phyloP scores from a whole-genome alignment of 2,797 vertebrate species.

The Acanthornis magna region DNA sequence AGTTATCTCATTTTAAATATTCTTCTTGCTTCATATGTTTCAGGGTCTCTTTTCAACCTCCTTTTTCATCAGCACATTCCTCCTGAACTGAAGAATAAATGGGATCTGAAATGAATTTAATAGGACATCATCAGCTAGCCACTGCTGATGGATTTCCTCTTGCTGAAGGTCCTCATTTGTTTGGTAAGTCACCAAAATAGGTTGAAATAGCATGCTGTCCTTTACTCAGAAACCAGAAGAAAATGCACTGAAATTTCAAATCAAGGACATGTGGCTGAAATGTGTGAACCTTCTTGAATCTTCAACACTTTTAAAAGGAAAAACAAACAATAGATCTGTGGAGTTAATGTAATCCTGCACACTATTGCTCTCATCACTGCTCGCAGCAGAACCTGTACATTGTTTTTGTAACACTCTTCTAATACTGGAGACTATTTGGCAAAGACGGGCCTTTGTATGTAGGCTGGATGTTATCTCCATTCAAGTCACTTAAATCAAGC shows the following conservation, averaged over 20 bases:
- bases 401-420: background rate
- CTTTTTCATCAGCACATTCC: background rate
- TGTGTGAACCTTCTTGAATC: background rate
- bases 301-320: background rate
- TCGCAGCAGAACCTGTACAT: background rate
- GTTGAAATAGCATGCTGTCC: background rate
- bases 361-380: background rate
- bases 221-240: background rate
- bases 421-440: background rate
- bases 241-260: background rate
- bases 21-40: constrained; percentile 42
- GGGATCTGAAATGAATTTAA: constrained; percentile 87
- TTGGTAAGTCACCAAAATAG: constrained; percentile 76
- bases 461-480: background rate
- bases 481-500: constrained; percentile 12
- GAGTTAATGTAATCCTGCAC: background rate
- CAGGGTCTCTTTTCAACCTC: constrained; percentile 44
- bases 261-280: background rate
- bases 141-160: constrained; percentile 86
- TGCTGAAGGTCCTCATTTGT: constrained; percentile 84
- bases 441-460: background rate
- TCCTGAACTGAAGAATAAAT: constrained; percentile 83
- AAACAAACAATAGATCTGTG: background rate
- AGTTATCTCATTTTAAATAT: background rate
- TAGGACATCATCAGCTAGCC: constrained; percentile 86